Percentiles rank a stretch among this genome's conserved stretches.
Evolutionary conservation across 2,888 invertebrate species (phyloP).

Genomic region (Diarsia dahlii): DNA sequence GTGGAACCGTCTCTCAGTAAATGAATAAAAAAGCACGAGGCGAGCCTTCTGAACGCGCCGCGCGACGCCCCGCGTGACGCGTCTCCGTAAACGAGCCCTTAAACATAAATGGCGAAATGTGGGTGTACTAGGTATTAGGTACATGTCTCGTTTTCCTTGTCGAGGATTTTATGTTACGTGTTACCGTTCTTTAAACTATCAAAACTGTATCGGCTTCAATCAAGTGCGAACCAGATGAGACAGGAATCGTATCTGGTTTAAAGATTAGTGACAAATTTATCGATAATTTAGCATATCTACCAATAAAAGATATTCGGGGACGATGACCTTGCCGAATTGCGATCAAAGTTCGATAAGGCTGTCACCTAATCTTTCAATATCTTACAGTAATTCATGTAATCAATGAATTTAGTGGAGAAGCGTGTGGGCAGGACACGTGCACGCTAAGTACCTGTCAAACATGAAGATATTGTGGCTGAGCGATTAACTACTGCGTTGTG

Average conservation of each 20-base stretch:
- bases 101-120: no score
- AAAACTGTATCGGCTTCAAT: not conserved
- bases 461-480: not conserved
- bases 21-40: no score
- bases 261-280: constrained; percentile 20
- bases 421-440: constrained; percentile 1
- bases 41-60: no score
- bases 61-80: no score
- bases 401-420: not conserved
- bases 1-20: no score
- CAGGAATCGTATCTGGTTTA: not conserved
- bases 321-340: not conserved
- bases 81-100: no score
- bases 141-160: no score
- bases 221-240: not conserved
- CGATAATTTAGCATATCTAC: constrained; percentile 20
- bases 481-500: no score
- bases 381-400: constrained; percentile 11
- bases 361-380: not conserved
- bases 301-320: not conserved
- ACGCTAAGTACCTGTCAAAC: not conserved
- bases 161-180: no score
- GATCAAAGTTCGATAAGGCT: not conserved
- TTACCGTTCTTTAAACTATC: not conserved
- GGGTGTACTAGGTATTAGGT: no score